Base-by-base conservation (phyloP, 2,797 vertebrate genomes). In the Pseudocheirus occidentalis region DNA sequence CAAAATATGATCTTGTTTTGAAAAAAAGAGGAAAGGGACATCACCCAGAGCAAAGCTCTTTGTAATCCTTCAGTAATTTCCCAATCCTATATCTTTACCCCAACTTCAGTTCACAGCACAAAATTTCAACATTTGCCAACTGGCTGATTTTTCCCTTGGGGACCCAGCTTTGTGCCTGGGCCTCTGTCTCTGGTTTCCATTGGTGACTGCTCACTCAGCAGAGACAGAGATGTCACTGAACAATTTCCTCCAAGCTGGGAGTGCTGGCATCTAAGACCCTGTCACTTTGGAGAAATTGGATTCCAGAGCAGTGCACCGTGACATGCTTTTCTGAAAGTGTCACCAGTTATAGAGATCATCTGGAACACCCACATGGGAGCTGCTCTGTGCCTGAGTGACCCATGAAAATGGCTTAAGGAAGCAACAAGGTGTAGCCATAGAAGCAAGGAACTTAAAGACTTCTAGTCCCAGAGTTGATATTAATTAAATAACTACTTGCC, bases 281-380 rank as follows among this genome's bases (percentile, higher is more conserved):
- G 73, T 87, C 73, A 87, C 40, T 87, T 87, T 87, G 73, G 73
- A 87, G 73, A 87, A 87, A 87, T 87, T 87, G 73, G 73, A 87
- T 87, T 87, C 73, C 40, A 87, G 73, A 87, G 73, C 73, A 87
- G 73, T 87, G 73, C 73, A 87, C 73, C 73, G 73, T 87, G 73
- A 87, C 73, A 46, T 27, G 73, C 73, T 87, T 87, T 87, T 87
- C 73, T 87, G 73, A 87, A 87, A 87, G 73, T 87, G 73, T 87
- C 73, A 87, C 73, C 40, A 50, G 73, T 87, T 87, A 87, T 46
- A 50, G 73, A 87, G 24, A 46, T 87, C 40, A 11, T 87, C 73
- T 50, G 73, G 40, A 87, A 87, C 40, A 87, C 73, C 73, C 40
- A 87, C 40, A 50, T 28, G 73, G 73, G 40, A 50, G 73, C 73